Conservation (phyloP, 2,113 vertebrate genomes). For the Macrotis lagotis region DNA sequence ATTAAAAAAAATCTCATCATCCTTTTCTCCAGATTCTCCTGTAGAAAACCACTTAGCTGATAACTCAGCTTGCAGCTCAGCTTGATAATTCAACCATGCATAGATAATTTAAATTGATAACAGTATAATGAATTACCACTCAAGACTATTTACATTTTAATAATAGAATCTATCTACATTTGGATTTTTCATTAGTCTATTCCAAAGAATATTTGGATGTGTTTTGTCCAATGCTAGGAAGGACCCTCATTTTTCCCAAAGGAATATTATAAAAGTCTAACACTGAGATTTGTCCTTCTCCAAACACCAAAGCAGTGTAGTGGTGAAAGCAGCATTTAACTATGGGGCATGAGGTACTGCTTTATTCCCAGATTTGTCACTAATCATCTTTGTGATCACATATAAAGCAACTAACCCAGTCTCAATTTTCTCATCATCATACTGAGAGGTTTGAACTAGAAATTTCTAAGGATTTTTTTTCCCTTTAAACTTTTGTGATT, state of each 20-base stretch:
- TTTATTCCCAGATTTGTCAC: not conserved
- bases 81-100: not conserved
- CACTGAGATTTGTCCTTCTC: not conserved
- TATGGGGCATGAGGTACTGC: not conserved
- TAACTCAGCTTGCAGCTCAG: too few relatives aligned
- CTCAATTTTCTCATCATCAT: not conserved
- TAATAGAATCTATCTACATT: not conserved
- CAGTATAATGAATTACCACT: not conserved
- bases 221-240: not conserved
- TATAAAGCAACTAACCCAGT: not conserved
- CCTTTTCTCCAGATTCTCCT: not conserved
- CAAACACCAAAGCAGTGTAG: not conserved
- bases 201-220: not conserved
- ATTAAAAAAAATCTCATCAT: not conserved
- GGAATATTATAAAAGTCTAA: not conserved
- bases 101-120: not conserved
- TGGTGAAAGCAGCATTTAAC: not conserved
- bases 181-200: too few relatives aligned
- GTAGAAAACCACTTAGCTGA: not conserved
- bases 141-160: not conserved
- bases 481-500: not conserved
- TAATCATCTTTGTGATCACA: not conserved
- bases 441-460: not conserved
- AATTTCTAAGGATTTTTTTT: not conserved
- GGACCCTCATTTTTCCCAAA: not conserved